Evolutionary conservation across 2,888 invertebrate genomes (phyloP), one percentile per base, ranked within the genome.

Genomic region (Acheta domesticus): DNA sequence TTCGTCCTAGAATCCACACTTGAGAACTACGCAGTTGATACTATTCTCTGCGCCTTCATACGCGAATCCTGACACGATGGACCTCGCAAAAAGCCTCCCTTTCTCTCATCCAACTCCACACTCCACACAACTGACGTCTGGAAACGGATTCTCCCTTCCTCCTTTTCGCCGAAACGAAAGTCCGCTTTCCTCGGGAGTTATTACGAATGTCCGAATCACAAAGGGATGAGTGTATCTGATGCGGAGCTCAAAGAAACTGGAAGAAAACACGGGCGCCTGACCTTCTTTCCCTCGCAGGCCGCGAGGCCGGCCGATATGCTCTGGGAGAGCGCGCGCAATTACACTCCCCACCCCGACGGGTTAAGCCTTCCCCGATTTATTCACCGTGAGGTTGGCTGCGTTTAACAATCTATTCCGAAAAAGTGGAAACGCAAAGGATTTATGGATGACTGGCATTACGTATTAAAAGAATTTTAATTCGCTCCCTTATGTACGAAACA

Each of bases 141-240:
- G 36, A 8, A 36, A 36, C 36, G 36, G 36, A 36, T 36, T 36
- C 36, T 36, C 36, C 36, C 36, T 62, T 62, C 36, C 36, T 62
- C 16, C 62, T 11, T n/a, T 62, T 19, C n/a, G n/a, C 62, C 14
- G n/a, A 62, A 62, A 62, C 14, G 62, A 16, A 62, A 62, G 62
- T 62, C 16, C 16, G 62, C 62, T 62, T 62, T 62, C n/a, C 16
- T n/a, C 62, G 8, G 62, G n/a, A 62, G n/a, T 14, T 62, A 62
- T 62, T 62, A 62, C 62, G n/a, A 62, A 62, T 62, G 62, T 19
- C 62, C 16, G n/a, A 62, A 19, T 62, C 62, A 19, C n/a, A 19
- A 62, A 62, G 16, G n/a, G 62, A 62, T 62, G n/a, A 62, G n/a
- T 62, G 62, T 62, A 62, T 62, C 62, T 62, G n/a, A 62, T 62